Evolutionary conservation across 2,888 invertebrate genomes (phyloP).

Genomic region (Caenorhabditis japonica): DNA sequence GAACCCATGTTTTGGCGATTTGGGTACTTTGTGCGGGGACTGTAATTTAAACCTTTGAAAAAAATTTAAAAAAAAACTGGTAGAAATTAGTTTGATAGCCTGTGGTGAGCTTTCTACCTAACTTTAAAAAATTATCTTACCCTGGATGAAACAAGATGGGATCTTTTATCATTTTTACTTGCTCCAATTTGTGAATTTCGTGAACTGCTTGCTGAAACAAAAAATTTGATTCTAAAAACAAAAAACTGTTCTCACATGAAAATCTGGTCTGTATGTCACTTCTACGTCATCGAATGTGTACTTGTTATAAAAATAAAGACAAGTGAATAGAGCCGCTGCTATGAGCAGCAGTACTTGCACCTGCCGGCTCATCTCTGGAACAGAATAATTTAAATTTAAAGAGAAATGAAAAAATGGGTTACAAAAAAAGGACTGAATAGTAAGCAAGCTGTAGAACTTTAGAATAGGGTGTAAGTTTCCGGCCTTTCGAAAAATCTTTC

Average conservation of each 20-base stretch:
- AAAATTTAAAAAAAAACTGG: conserved; percentile 3
- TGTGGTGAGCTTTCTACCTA: not conserved
- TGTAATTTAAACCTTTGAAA: conserved; percentile 6
- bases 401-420: not conserved
- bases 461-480: too few relatives aligned
- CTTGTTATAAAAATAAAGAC: conserved; percentile 28
- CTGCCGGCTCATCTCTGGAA: conserved; percentile 40
- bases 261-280: conserved; percentile 44
- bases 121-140: conserved; percentile 1
- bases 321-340: conserved; percentile 6
- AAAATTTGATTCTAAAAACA: not conserved
- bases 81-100: too few relatives aligned
- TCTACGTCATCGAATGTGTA: conserved; percentile 33
- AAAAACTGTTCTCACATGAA: conserved; percentile 14
- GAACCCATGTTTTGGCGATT: conserved; percentile 59
- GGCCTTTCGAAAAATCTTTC: too few relatives aligned
- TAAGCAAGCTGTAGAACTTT: too few relatives aligned
- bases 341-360: conserved; percentile 16
- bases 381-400: conserved; percentile 7
- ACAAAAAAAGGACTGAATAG: too few relatives aligned
- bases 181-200: conserved; percentile 8
- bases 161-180: conserved; percentile 8
- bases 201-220: conserved; percentile 40
- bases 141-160: conserved; percentile 31
- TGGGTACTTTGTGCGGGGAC: conserved; percentile 41